Conservation (phyloP, 2,888 invertebrate species). For the Drosophila nr. medialis region DNA sequence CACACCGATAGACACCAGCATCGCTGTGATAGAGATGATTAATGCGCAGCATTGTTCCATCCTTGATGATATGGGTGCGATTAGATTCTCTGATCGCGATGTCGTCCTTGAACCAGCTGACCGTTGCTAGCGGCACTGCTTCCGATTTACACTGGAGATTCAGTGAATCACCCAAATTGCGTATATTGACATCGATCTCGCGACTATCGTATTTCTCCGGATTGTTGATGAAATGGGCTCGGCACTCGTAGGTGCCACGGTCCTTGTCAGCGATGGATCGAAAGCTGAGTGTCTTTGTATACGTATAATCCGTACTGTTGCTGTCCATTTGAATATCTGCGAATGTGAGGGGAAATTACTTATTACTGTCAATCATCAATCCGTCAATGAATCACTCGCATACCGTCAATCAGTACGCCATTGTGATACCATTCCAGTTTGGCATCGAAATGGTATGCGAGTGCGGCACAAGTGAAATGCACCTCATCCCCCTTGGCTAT, state of each 20-base stretch:
- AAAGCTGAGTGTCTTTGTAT: slow-evolving; percentile 82
- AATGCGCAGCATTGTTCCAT: slow-evolving; percentile 85
- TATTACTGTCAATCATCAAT: not conserved
- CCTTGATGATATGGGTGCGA: slow-evolving; percentile 66
- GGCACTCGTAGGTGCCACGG: slow-evolving; percentile 84
- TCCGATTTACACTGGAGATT: slow-evolving; percentile 85
- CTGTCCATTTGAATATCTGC: slow-evolving; percentile 60
- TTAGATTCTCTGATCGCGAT: slow-evolving; percentile 82
- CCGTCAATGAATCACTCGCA: slow-evolving; percentile 35
- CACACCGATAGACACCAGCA: slow-evolving; percentile 87
- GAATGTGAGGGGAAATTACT: not conserved
- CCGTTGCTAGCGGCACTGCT: slow-evolving; percentile 87
- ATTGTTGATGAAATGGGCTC: slow-evolving; percentile 69
- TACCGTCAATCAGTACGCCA: slow-evolving; percentile 60
- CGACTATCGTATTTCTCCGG: slow-evolving; percentile 71
- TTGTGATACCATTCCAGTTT: slow-evolving; percentile 86
- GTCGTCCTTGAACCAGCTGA: slow-evolving; percentile 89
- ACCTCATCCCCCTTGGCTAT: slow-evolving; percentile 87
- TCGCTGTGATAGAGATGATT: slow-evolving; percentile 86
- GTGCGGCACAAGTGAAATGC: slow-evolving; percentile 87
- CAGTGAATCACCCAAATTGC: slow-evolving; percentile 80
- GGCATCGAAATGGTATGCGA: slow-evolving; percentile 86
- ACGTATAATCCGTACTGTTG: slow-evolving; percentile 78
- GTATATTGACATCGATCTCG: slow-evolving; percentile 80
- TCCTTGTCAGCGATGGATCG: slow-evolving; percentile 81